A percentile compares a stretch with the other conserved stretches of the same genome.
Conservation (phyloP, 2,888 invertebrate species). For the Eupithecia inturbata region DNA sequence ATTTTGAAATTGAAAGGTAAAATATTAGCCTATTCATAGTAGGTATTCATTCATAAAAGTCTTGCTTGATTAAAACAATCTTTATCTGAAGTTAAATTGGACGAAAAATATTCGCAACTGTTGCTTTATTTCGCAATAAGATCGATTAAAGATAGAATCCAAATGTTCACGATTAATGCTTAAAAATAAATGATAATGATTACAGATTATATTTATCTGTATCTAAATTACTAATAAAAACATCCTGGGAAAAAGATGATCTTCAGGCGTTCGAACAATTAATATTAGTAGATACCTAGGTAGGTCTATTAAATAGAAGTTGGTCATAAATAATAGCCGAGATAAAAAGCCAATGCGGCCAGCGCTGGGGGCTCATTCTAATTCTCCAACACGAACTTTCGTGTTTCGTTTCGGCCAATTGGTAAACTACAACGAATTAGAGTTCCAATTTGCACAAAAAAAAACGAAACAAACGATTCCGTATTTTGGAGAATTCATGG, state of each 20-base stretch:
- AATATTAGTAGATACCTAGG: background rate
- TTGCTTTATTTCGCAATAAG: background rate
- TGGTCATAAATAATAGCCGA: background rate
- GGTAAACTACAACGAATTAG: no score
- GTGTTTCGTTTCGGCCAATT: no score
- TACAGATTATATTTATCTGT: background rate
- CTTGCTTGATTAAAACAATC: background rate
- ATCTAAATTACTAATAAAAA: background rate
- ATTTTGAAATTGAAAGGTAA: conserved; percentile 7
- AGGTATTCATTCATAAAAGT: no score
- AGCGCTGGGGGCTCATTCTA: no score
- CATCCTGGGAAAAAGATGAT: conserved; percentile 13
- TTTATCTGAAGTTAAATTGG: background rate
- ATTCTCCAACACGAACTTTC: no score
- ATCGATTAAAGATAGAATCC: background rate
- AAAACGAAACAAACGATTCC: no score
- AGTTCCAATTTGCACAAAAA: no score
- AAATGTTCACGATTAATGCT: conserved; percentile 39
- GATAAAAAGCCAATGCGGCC: background rate
- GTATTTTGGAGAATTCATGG: no score
- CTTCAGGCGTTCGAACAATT: background rate
- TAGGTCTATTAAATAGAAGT: background rate
- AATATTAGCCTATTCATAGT: background rate
- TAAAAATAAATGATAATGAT: conserved; percentile 33
- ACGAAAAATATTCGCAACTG: background rate